Base-by-base conservation (phyloP, 2,797 vertebrate species). In the Fundulus diaphanus region DNA sequence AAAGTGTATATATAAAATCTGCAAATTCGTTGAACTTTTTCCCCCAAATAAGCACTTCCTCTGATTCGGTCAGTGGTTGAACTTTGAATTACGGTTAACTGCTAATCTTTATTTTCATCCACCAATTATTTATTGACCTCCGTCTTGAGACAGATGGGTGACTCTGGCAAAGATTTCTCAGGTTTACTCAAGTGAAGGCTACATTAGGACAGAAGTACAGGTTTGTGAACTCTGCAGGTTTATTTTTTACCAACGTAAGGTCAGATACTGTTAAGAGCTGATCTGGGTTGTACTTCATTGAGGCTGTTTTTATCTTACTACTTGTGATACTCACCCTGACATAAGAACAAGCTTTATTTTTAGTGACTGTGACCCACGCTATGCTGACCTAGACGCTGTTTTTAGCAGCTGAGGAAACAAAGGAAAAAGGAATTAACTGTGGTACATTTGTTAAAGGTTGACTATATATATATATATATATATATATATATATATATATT, bases 291-390 rank as follows among this genome's bases (percentile, higher is more conserved):
- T 33, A 16, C 72, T 78, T 24, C n/a, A 78, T 83, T 83, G 31
- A 72, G n/a, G 75, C 87, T 87, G 86, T 89, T 92, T 90, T 90
- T 78, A 74, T 65, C 59, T 78, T 82, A 65, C 69, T 76, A 59
- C 69, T 74, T 66, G 65, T 78, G 80, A 77, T 75, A 73, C 79
- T 85, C 79, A 78, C 74, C 52, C 76, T 91, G 83, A 89, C 87
- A 89, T 91, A 90, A 87, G 83, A 33, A 31, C 72, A 82, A 70
- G 42, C 76, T 90, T 83, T 91, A 94, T 92, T 89, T 89, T 90
- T 92, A 92, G 86, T 72, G 57, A 57, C 75, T 74, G 72, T 81
- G 69, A 84, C 79, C 84, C 78, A 72, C 70, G 82, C 68, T 71
- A 51, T 56, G 35, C 66, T 65, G 61, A 65, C 35, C 61, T n/a